Conservation (phyloP, 2,888 invertebrate species). For the Trisateles emortualis region DNA sequence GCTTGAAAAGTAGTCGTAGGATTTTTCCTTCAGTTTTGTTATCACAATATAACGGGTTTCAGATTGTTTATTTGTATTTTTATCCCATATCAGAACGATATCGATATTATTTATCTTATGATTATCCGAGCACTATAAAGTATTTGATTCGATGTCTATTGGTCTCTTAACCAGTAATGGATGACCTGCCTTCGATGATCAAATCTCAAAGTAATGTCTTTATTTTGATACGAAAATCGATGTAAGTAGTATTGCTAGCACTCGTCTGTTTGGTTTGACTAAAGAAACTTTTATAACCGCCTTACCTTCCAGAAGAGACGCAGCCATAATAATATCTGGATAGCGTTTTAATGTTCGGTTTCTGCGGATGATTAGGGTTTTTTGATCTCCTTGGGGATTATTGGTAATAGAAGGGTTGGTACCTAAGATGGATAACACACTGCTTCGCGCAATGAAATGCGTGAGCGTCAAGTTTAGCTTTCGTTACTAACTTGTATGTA, state of each 20-base stretch:
- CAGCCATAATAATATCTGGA: too few species aligned
- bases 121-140: neutral
- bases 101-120: slow-evolving; percentile 6
- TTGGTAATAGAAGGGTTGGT: too few species aligned
- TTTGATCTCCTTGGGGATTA: too few species aligned
- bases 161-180: neutral
- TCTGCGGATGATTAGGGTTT: too few species aligned
- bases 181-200: neutral
- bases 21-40: slow-evolving; percentile 8
- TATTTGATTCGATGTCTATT: slow-evolving; percentile 1
- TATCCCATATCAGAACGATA: neutral
- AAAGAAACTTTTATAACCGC: too few species aligned
- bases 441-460: too few species aligned
- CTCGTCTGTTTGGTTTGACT: too few species aligned
- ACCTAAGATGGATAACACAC: too few species aligned
- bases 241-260: neutral
- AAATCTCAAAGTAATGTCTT: neutral
- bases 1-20: slow-evolving; percentile 23
- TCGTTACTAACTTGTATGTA: too few species aligned
- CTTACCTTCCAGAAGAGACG: too few species aligned
- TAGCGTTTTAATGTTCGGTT: too few species aligned
- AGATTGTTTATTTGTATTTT: slow-evolving; percentile 11
- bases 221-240: slow-evolving; percentile 1
- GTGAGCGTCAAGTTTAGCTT: too few species aligned
- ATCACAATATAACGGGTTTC: slow-evolving; percentile 7